Base-by-base conservation (phyloP, 2,888 invertebrate species). In the Melitaea athalia region DNA sequence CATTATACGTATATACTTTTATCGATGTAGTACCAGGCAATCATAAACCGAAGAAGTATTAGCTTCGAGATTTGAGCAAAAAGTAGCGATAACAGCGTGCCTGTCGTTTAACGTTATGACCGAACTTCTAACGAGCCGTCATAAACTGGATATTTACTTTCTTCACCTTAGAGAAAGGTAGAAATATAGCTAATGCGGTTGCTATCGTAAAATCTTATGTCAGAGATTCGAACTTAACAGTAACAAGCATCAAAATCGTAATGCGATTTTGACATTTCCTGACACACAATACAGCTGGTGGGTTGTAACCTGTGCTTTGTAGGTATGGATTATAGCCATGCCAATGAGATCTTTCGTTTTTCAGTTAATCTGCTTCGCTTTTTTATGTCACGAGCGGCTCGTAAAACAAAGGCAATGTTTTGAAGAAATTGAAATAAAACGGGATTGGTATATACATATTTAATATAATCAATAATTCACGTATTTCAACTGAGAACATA, bases 91-190 rank as follows among this genome's bases (percentile, higher is more conserved):
- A 87, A 85, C 81, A 78, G 74, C 74, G 73, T 75, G 73, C 78
- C 77, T 83, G 84, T 86, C 89, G 85, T 89, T 89, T 85, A 85
- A 81, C 78, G 81, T 91, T 90, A 91, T 83, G 84, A 82, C 80
- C 85, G 63, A 91, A 91, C 84, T 91, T 91, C 83, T 90, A 90
- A 92, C 89, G 91, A 91, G 87, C 77, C 79, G 84, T 81, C 87
- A 85, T 92, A 91, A 91, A 91, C 82, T 86, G 82, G 79, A 82
- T 88, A 88, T 90, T 89, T 89, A 89, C 89, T 87, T 81, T 83
- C 84, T 82, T 83, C 81, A 80, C 82, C 82, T 83, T 73, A 63
- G 65, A 66, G 63, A 64, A 67, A 67, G 67, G 63, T 59, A 75
- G 79, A 84, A 82, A 84, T 83, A 84, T 85, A 83, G 81, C 78